Conservation (phyloP, 2,888 invertebrate genomes). For the Diogma glabrata region DNA sequence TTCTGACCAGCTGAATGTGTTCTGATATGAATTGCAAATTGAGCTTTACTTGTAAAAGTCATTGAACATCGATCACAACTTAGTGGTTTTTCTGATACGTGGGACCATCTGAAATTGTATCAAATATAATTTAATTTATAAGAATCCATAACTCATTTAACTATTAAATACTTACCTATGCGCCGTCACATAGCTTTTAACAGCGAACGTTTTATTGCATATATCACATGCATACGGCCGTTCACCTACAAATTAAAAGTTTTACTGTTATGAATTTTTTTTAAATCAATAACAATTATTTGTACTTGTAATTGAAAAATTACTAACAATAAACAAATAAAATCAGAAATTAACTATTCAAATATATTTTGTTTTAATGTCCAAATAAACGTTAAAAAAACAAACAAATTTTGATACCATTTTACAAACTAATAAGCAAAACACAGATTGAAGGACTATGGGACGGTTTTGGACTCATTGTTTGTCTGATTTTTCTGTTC, state of each 20-base stretch:
- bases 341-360: not conserved
- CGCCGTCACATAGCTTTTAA: conserved; percentile 69
- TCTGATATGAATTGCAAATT: conserved; percentile 65
- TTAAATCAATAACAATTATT: not conserved
- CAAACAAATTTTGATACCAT: conserved; percentile 7
- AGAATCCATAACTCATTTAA: no score
- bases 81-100: conserved; percentile 62
- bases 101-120: conserved; percentile 55
- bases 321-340: not conserved
- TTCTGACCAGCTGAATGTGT: conserved; percentile 57
- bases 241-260: conserved; percentile 43
- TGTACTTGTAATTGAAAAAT: not conserved
- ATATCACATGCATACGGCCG: conserved; percentile 68
- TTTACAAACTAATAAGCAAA: no score
- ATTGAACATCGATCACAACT: conserved; percentile 61
- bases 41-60: conserved; percentile 61
- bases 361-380: no score
- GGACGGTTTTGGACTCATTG: no score
- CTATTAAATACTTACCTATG: conserved; percentile 43
- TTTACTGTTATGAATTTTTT: no score
- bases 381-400: conserved; percentile 1
- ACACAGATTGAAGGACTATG: no score
- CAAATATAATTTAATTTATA: no score
- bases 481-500: no score
- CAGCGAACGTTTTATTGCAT: conserved; percentile 68